Conservation (phyloP, 2,797 vertebrate species). For the Macroramphosus scolopax region DNA sequence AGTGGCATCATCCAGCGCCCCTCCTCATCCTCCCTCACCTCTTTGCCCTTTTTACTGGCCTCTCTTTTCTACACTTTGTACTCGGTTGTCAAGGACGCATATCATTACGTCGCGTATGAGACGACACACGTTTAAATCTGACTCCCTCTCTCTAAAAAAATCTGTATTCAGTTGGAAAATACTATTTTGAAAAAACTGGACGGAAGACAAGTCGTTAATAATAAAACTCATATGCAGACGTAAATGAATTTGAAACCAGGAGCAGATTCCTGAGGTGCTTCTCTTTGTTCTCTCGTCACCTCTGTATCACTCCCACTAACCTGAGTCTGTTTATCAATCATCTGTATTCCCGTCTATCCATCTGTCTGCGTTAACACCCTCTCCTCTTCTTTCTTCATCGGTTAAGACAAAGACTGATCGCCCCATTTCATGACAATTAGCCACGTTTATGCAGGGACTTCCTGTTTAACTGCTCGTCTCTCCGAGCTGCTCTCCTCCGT, state of each 20-base stretch:
- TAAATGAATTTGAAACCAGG: neutral
- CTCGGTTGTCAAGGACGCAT: too few species aligned
- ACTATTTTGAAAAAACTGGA: neutral
- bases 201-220: too few species aligned
- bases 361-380: constrained; percentile 22
- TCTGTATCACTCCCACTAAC: constrained; percentile 12
- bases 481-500: neutral
- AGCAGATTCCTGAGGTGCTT: neutral
- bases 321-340: constrained; percentile 28
- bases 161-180: neutral
- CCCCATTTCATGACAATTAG: constrained; percentile 26
- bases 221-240: too few species aligned
- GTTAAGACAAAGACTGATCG: constrained; percentile 11
- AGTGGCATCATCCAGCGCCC: too few species aligned
- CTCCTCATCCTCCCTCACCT: too few species aligned
- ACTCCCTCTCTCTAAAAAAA: too few species aligned
- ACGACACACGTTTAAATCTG: too few species aligned
- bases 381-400: constrained; percentile 11
- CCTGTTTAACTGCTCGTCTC: neutral
- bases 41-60: too few species aligned
- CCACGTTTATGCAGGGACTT: constrained; percentile 7
- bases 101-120: too few species aligned
- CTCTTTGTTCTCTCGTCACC: constrained; percentile 16
- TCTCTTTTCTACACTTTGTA: too few species aligned
- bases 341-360: constrained; percentile 17